A percentile compares a stretch with the other conserved stretches of the same genome.
These are phyloP conservation scores for Volucella inflata DNA, from an alignment of 2,888 invertebrate genomes.

Conservation along the genomic window DNA sequence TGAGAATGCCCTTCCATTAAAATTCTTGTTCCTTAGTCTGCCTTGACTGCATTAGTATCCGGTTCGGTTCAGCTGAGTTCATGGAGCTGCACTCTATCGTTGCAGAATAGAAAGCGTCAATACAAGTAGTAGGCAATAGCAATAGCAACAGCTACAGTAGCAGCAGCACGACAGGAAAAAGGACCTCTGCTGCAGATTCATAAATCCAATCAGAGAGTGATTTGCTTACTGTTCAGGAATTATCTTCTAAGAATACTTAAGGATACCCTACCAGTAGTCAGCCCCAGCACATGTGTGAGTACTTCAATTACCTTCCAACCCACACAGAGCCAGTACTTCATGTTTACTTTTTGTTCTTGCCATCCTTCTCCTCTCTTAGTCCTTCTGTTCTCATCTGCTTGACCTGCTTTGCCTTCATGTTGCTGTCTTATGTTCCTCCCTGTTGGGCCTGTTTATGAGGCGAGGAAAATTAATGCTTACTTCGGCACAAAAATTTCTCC, in stretches of 20 bases:
- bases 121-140: too few species aligned
- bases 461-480: constrained; percentile 72
- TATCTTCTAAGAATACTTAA: constrained; percentile 69
- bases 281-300: not conserved
- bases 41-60: constrained; percentile 28
- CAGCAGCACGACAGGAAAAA: constrained; percentile 22
- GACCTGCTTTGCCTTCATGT: constrained; percentile 58
- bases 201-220: constrained; percentile 72
- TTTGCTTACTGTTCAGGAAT: constrained; percentile 71
- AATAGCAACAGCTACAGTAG: too few species aligned
- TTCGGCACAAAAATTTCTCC: constrained; percentile 58
- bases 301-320: too few species aligned
- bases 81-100: constrained; percentile 52
- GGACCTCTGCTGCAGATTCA: constrained; percentile 65
- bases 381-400: constrained; percentile 39
- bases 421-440: not conserved
- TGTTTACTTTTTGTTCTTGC: constrained; percentile 13
- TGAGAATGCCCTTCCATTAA: constrained; percentile 67
- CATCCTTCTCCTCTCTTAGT: constrained; percentile 12
- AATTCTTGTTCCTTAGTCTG: constrained; percentile 43
- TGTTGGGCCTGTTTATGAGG: constrained; percentile 55
- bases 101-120: not conserved
- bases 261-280: constrained; percentile 6
- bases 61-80: constrained; percentile 41
- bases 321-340: not conserved